Base-by-base conservation (phyloP, 1,140 invertebrate species). In the Orius insidiosus region DNA sequence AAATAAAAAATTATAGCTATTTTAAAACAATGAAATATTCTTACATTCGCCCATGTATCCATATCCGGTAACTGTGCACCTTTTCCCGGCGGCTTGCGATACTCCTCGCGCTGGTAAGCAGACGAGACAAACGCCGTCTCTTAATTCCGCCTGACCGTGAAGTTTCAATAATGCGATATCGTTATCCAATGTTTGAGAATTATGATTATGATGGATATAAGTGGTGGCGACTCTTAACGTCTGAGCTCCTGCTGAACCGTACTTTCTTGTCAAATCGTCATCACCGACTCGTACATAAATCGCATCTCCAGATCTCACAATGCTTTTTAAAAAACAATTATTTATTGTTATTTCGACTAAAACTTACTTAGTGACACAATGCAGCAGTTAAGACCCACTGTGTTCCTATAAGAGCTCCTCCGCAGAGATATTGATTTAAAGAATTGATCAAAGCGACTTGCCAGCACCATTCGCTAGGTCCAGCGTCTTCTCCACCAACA, bases 181-280 rank as follows among this genome's bases (percentile, higher is more conserved):
- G 58, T 95, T 94, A 59, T 95, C 89, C 50, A 96, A 66, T 0
- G 90, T 95, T 62, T 93, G 86, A 51, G 84, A 88, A 61, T 96
- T 93, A 65, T 95, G 92, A 63, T 94, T 92, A 55, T 93, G 88
- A 60, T 96, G 90, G 38, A 94, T 93, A 60, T 94, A 94, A 0
- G 88, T 93, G 10, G 85, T 90, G 15, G 82, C 82, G 4, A 93
- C 85, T 13, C 83, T 66, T 10, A 89, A 65, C 0, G 87, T 92
- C 63, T 92, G 86, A 0, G 86, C 87, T 2, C 82, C 82, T 0
- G 83, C 81, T 52, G 80, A 87, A 10, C 83, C 84, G 54, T 85
- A 85, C 58, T 85, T 85, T 8, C 78, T 63, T 1, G 85, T 87
- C 46, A 94, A 62, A 63, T 96, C 86, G 57, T 93, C 86, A 59